These are phyloP conservation scores for Orthonevra nobilis DNA, from an alignment of 2,888 invertebrate species.

Conservation along the genomic window DNA sequence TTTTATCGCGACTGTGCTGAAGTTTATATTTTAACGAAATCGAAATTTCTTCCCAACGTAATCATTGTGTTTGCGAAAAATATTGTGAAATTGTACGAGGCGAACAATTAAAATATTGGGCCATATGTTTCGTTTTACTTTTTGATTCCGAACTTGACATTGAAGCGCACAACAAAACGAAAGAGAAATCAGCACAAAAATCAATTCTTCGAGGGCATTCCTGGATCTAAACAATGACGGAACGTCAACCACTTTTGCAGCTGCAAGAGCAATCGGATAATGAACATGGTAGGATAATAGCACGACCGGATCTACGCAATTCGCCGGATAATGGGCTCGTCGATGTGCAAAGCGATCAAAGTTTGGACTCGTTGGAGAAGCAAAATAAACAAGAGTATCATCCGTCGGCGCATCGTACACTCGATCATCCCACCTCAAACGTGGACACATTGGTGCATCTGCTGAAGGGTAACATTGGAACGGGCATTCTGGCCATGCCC, in stretches of 20 bases:
- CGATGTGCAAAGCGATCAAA: conserved; percentile 79
- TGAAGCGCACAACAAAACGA: conserved; percentile 20
- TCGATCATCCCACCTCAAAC: conserved; percentile 91
- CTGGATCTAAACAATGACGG: conserved; percentile 82
- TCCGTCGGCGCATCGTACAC: conserved; percentile 85
- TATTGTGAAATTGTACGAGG: no score
- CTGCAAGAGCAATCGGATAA: conserved; percentile 74
- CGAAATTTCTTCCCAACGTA: no score
- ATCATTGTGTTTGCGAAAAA: no score
- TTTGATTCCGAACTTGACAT: conserved; percentile 55
- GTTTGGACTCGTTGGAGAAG: conserved; percentile 73
- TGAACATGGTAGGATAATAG: conserved; percentile 73
- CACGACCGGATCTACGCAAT: conserved; percentile 78
- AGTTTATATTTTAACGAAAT: no score
- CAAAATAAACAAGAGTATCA: conserved; percentile 79
- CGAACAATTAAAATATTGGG: no score
- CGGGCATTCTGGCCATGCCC: conserved; percentile 98
- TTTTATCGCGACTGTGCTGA: no score
- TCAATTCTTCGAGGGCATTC: conserved; percentile 19
- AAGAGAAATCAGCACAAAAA: conserved; percentile 37
- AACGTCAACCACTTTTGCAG: conserved; percentile 84
- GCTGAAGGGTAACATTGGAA: conserved; percentile 89
- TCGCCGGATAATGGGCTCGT: conserved; percentile 80
- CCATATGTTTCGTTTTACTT: conserved; percentile 3
- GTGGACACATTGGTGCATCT: conserved; percentile 88